Base-by-base conservation (phyloP, 2,888 invertebrate genomes). In the Bimastos eiseni region DNA sequence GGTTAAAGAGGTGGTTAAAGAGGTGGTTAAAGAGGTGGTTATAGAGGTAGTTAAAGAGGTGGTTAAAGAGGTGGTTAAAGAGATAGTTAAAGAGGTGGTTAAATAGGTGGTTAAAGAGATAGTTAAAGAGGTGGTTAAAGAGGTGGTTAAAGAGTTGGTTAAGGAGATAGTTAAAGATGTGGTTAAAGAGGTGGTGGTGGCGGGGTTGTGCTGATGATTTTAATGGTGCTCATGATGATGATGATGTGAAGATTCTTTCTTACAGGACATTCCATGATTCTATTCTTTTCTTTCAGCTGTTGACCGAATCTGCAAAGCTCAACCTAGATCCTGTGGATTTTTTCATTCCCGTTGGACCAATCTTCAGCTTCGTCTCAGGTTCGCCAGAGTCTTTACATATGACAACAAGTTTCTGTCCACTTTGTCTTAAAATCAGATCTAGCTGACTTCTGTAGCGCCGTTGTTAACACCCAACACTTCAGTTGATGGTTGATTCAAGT, bases 331-430 rank as follows among this genome's bases (percentile, higher is more conserved):
- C 94, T 37, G 94, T 95, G 33, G 95, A 95, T 91, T 95, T 95
- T 93, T 92, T 93, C 92, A 93, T 95, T 90, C 94, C 94, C 83
- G 94, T 94, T 90, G 95, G 95, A 92, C 95, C 95, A 83, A 93
- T 94, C 92, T 95, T 95, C 93, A 94, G 94, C 93, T 94, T 93
- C 92, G 94, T 95, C 90, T 93, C 94, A 91, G 95, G 95, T 95
- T 30, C 33, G n/a, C 88, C 38, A 88, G 34, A 88, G 6, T 33
- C 21, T 83, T 34, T n/a, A 33, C 34, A 34, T 86, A 21, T 37
- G n/a, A n/a, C 5, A 33, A 37, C 33, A 5, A 86, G 33, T 21
- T 86, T 37, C 21, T 34, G 84, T 15, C 83, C 49, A 17, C 21
- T 49, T 70, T 70, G 13, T n/a, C 70, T 30, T 70, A 30, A n/a